Base-by-base conservation (phyloP, 2,888 invertebrate species). In the Himalopsyche kuldschensis region DNA sequence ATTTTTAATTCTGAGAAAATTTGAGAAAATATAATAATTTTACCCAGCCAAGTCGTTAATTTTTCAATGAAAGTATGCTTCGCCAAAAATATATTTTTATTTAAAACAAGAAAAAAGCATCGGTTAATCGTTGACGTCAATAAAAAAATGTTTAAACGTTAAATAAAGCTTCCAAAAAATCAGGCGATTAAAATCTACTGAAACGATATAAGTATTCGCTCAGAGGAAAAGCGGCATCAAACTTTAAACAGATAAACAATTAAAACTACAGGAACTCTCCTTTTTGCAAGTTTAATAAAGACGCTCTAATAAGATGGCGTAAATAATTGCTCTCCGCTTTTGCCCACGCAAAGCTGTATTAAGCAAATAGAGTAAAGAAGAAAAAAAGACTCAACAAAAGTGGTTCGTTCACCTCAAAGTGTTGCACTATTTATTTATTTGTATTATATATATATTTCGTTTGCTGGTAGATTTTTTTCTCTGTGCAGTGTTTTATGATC, bases 231-330 rank as follows among this genome's bases (percentile, higher is more conserved):
- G 31, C 32, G 77, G 20, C 41, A 41, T 77, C 17, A 24, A 35
- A 69, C 75, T 69, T 24, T 10, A 82, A 63, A 78, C 76, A 20
- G 48, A 75, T 79, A 83, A 79, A 85, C 80, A 83, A 85, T 85
- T 82, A 82, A 78, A 78, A 48, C 81, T 80, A 82, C 46, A 75
- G 69, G 79, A 78, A 83, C 81, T 30, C 48, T 75, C 35, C 63
- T 75, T 41, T 15, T 47, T 35, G 82, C 11, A 77, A 69, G 69
- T 79, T 82, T 47, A 81, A 83, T 75, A 85, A 82, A 78, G 79
- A 47, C 75, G 48, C 84, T 85, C 85, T 85, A 85, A 85, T 85
- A 85, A 85, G 85, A 84, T 84, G 84, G 85, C 85, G 85, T 83
- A 84, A 84, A 85, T 85, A 85, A 85, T 85, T 85, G 85, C 81